Conservation (phyloP, 92 coral and sea anemone genomes). For the Porites evermanni region DNA sequence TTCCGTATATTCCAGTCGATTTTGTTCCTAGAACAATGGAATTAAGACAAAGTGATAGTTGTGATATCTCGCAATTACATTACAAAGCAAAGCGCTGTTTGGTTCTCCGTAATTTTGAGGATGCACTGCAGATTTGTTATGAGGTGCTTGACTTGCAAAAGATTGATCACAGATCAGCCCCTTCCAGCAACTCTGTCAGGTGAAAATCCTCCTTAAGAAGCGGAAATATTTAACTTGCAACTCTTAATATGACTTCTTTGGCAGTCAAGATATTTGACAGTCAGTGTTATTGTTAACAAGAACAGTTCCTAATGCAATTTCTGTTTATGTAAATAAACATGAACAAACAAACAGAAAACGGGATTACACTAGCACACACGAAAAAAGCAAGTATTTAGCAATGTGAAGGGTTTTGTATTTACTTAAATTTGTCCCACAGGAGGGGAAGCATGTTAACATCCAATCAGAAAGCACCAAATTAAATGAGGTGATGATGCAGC, state of each 20-base stretch:
- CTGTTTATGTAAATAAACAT: too few relatives aligned
- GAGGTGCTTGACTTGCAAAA: conserved; percentile 4
- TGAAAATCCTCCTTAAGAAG: not conserved
- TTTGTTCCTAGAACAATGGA: not conserved
- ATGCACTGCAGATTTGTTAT: conserved; percentile 17
- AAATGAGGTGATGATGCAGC: too few relatives aligned
- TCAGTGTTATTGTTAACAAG: too few relatives aligned
- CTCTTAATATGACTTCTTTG: not conserved
- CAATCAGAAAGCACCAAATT: too few relatives aligned
- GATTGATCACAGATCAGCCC: not conserved
- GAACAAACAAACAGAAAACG: too few relatives aligned
- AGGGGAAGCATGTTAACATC: too few relatives aligned
- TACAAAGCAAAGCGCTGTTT: conserved; percentile 27
- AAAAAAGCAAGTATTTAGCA: too few relatives aligned
- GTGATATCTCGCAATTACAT: not conserved
- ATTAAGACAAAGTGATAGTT: not conserved
- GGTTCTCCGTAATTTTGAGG: conserved; percentile 41
- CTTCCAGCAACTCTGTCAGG: not conserved
- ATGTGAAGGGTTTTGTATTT: too few relatives aligned
- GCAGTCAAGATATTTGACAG: too few relatives aligned
- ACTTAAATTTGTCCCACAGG: too few relatives aligned
- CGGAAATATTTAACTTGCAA: not conserved
- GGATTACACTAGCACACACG: too few relatives aligned
- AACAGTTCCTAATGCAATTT: too few relatives aligned
- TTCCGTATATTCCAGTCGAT: not conserved